Evolutionary conservation across 1,140 invertebrate genomes (phyloP).

Genomic region (Danaus melanippus): DNA sequence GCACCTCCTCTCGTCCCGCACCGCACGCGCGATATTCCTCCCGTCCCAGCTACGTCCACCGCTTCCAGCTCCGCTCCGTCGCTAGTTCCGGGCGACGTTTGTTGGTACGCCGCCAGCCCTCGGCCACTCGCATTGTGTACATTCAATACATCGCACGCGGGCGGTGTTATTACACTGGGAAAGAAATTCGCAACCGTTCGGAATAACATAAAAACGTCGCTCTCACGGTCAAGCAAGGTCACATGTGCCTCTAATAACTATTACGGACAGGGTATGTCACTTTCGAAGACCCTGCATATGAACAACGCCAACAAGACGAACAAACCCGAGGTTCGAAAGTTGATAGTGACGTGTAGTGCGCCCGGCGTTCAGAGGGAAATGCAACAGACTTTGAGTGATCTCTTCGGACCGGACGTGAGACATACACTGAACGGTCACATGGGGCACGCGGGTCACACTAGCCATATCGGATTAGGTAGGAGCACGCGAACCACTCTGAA

Average conservation of each 20-base stretch:
- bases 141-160: constrained; percentile 62
- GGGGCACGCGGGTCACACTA: constrained; percentile 25
- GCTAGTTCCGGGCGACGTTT: constrained; percentile 51
- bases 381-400: constrained; percentile 47
- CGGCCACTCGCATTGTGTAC: constrained; percentile 66
- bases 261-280: constrained; percentile 48
- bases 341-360: constrained; percentile 61
- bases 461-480: constrained; percentile 22
- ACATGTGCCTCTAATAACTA: constrained; percentile 38
- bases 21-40: constrained; percentile 19
- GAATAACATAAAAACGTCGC: constrained; percentile 60
- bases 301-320: constrained; percentile 53
- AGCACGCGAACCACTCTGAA: constrained; percentile 31
- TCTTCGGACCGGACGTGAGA: constrained; percentile 40
- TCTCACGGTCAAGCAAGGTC: constrained; percentile 44
- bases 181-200: constrained; percentile 62
- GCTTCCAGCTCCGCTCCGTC: constrained; percentile 18
- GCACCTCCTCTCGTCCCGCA: constrained; percentile 24
- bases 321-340: constrained; percentile 62
- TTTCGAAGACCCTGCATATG: constrained; percentile 57
- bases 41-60: too few species aligned
- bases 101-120: constrained; percentile 60
- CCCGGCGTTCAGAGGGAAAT: constrained; percentile 34
- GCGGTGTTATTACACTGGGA: constrained; percentile 55
- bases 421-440: constrained; percentile 53